phyloP scores from a whole-genome alignment of 2,797 vertebrate species.

The Rhabdomys pumilio region DNA sequence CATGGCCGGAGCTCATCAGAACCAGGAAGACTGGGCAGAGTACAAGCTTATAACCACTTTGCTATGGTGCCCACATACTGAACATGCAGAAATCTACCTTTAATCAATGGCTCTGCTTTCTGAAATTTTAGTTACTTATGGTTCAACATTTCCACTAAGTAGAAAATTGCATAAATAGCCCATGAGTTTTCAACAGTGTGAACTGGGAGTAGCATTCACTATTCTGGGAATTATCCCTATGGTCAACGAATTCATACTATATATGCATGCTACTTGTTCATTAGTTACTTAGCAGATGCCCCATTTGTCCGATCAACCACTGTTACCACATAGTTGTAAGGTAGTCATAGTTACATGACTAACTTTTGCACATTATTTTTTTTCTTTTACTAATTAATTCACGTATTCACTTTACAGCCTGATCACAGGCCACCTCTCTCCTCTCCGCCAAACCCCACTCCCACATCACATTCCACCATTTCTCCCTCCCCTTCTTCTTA shows the following conservation, averaged over 20 bases:
- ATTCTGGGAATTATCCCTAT: no score
- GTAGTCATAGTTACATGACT: background rate
- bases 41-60: background rate
- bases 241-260: no score
- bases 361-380: background rate
- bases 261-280: background rate
- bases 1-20: background rate
- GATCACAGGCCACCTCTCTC: background rate
- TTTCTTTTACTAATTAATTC: background rate
- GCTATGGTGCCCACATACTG: background rate
- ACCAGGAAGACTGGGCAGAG: background rate
- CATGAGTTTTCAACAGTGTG: background rate
- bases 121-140: background rate
- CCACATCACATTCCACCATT: background rate
- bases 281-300: background rate
- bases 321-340: background rate
- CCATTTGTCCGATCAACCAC: background rate
- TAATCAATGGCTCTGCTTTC: background rate
- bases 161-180: background rate
- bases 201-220: no score
- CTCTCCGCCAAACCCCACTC: background rate
- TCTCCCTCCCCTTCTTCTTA: background rate
- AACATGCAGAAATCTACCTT: background rate
- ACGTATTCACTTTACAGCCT: background rate
- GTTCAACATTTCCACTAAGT: background rate